A percentile compares a stretch with the other conserved stretches of the same genome.
Conservation (phyloP, 2,797 vertebrate genomes). For the Leuciscus waleckii region DNA sequence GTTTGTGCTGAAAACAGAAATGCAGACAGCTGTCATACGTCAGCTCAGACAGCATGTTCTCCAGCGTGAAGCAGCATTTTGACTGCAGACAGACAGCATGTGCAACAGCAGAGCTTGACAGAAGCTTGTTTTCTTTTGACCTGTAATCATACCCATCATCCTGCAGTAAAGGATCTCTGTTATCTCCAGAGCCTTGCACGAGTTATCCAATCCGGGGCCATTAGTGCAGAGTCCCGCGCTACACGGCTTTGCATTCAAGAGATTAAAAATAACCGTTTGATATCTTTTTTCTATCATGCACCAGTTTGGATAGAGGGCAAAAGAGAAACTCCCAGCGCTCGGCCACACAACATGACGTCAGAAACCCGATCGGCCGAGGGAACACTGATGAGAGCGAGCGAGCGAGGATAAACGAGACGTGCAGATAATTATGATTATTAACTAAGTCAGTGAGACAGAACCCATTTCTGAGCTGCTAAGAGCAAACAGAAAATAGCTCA, state of each 20-base stretch:
- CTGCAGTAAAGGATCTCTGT: slow-evolving; percentile 57
- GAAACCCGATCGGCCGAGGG: slow-evolving; percentile 58
- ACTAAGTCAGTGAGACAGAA: slow-evolving; percentile 45
- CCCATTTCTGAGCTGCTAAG: slow-evolving; percentile 28
- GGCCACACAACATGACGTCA: slow-evolving; percentile 43
- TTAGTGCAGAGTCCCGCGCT: slow-evolving; percentile 61
- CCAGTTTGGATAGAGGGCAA: slow-evolving; percentile 46
- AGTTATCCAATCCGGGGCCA: slow-evolving; percentile 71
- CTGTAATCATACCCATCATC: slow-evolving; percentile 65
- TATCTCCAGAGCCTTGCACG: slow-evolving; percentile 56
- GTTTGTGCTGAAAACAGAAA: slow-evolving; percentile 10
- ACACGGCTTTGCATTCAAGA: slow-evolving; percentile 66
- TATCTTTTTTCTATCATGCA: slow-evolving; percentile 54
- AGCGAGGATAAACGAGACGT: slow-evolving; percentile 25
- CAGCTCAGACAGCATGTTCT: slow-evolving; percentile 22
- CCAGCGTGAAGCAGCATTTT: background rate
- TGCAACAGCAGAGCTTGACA: slow-evolving; percentile 46
- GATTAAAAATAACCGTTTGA: slow-evolving; percentile 75
- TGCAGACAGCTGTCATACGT: slow-evolving; percentile 15
- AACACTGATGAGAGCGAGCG: slow-evolving; percentile 41
- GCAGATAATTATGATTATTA: slow-evolving; percentile 50
- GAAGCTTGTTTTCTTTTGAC: slow-evolving; percentile 61
- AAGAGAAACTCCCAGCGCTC: slow-evolving; percentile 53
- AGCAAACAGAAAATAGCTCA: slow-evolving; percentile 14
- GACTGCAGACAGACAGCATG: slow-evolving; percentile 25